Conservation (phyloP, 2,888 invertebrate species). For the Tinea trinotella region DNA sequence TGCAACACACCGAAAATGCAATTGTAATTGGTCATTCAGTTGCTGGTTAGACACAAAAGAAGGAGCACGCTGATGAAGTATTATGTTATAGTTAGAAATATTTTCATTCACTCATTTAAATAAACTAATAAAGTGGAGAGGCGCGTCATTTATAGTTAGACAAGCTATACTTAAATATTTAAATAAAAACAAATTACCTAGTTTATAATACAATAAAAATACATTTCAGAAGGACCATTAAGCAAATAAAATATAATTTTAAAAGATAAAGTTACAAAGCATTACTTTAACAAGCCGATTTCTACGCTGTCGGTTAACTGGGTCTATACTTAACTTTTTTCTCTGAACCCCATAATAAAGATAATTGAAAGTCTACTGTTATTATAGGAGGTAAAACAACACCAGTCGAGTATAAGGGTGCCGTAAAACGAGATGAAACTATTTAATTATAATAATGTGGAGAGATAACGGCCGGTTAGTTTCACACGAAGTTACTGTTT, state of each 20-base stretch:
- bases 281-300: background rate
- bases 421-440: constrained; percentile 2
- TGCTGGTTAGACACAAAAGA: too few relatives aligned
- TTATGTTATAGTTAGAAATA: too few relatives aligned
- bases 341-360: background rate
- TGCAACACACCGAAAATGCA: too few relatives aligned
- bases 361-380: constrained; percentile 10
- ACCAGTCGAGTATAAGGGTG: constrained; percentile 7
- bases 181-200: too few relatives aligned
- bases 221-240: background rate
- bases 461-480: background rate
- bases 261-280: background rate
- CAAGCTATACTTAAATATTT: too few relatives aligned
- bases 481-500: background rate
- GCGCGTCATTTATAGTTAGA: too few relatives aligned
- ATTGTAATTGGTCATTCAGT: too few relatives aligned
- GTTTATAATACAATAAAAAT: background rate
- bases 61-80: too few relatives aligned
- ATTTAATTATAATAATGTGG: constrained; percentile 7
- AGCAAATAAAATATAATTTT: too few relatives aligned
- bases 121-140: too few relatives aligned
- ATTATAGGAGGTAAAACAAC: constrained; percentile 4
- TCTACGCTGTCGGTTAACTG: background rate
- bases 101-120: too few relatives aligned
- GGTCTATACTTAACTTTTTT: constrained; percentile 8